Evolutionary conservation across 1,140 invertebrate species (phyloP), one percentile per base, ranked within the genome.

Genomic region (Platyura marginata): DNA sequence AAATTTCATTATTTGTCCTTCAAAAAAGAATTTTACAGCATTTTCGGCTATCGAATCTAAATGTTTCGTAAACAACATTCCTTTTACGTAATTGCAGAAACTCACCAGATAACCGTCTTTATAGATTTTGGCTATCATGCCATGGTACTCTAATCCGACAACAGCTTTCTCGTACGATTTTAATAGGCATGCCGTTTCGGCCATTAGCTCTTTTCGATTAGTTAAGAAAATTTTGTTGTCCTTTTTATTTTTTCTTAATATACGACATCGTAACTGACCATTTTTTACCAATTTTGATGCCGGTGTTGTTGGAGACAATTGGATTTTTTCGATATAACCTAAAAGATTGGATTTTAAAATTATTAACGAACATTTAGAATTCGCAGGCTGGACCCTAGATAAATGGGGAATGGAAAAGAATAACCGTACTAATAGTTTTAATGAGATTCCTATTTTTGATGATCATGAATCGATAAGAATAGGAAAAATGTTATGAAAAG

Each of bases 81-180:
- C 77, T 42, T 61, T 68, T 2, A 75, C 53, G 40, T 70, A 63
- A 35, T 64, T 67, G 50, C 73, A 76, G 56, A 78, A 79, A 38
- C 61, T 60, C 0, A 80, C 65, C 2, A 74, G 35, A 1, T 75
- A 42, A 39, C 70, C 74, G 29, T 54, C 54, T 2, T 51, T 22
- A 4, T 57, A 58, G 29, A 64, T 60, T 40, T 64, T 56, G 0
- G 66, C 53, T 3, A 81, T 59, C 3, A 70, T 65, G 2, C 73
- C 76, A 2, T 67, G 63, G 50, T 75, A 74, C 6, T 57, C 50
- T 2, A 58, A 49, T 19, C 67, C 69, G 2, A 65, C 40, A n/a
- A 64, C 53, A 0, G 68, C 72, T 13, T 70, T 49, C 10, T 64
- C 44, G 33, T 67, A 56, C 5, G 59, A 54, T 2, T 44, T 54